Evolutionary conservation across 2,888 invertebrate genomes (phyloP).

Genomic region (Eristalis arbustorum): DNA sequence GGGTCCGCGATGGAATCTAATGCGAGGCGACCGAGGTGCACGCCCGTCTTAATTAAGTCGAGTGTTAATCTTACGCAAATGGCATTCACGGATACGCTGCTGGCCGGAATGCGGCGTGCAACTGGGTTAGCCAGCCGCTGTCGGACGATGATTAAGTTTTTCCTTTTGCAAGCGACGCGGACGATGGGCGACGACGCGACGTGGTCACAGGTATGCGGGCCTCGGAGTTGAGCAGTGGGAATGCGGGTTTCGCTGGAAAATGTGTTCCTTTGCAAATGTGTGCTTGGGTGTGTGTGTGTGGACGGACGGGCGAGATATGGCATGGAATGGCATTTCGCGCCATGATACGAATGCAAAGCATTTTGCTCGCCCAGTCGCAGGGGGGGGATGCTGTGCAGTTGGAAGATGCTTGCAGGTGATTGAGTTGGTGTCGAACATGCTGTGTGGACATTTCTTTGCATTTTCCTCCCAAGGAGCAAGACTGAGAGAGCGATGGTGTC

Average conservation of each 20-base stretch:
- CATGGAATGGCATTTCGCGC: not conserved
- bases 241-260: not conserved
- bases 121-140: not conserved
- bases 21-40: not conserved
- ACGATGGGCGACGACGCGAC: not conserved
- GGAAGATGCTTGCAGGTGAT: not conserved
- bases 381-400: not conserved
- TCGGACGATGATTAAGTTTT: not conserved
- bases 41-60: slow-evolving; percentile 43
- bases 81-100: slow-evolving; percentile 38
- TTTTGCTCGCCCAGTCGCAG: not conserved
- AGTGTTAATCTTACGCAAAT: slow-evolving; percentile 42
- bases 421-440: not conserved
- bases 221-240: not conserved
- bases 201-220: not conserved
- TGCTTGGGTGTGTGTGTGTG: not conserved
- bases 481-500: too few relatives aligned
- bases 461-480: not conserved
- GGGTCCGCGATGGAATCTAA: slow-evolving; percentile 37
- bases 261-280: not conserved
- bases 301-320: not conserved
- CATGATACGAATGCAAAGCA: not conserved
- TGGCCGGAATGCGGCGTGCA: not conserved
- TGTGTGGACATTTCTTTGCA: not conserved
- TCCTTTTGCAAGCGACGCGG: not conserved